Evolutionary conservation across 2,797 vertebrate genomes (phyloP), one percentile per base, ranked within the genome.

Genomic region (Pantherophis alleghaniensis): DNA sequence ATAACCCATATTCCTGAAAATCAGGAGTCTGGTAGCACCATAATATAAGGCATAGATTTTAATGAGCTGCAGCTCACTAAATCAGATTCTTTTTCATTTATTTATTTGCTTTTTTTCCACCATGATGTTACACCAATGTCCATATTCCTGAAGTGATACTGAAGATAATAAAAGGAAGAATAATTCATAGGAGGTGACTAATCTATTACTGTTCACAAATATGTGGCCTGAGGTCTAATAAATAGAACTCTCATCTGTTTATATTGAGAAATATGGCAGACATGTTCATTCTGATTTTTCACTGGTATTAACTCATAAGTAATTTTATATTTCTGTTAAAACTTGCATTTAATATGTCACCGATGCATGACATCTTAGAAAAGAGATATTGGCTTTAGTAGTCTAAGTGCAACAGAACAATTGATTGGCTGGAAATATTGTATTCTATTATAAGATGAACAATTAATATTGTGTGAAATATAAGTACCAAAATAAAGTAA

Each of bases 241-340:
- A 60, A 24, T 51, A 22, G 61, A 83, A 61, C 2, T 92, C 60
- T 57, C 87, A 4, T 7, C 22, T 59, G 18, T 55, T 89, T 37
- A 47, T 42, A 86, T 61, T 56, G 88, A 51, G 26, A 92, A 93
- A 28, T 91, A 47, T 94, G 13, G 66, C 90, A 91, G 20, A 92
- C 56, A 86, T 55, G 2, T 92, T 95, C 94, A 63, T 60, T 94
- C 32, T 92, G 32, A 56, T 86, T 66, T 88, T 88, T 51, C 94
- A 94, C 92, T 93, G 94, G 94, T 93, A 90, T 93, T 74, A 87
- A 26, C 42, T 93, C 90, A 93, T 83, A 87, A n/a, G 60, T 94
- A 57, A 32, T 92, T 10, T 91, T 92, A 88, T 94, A 51, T 60
- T 47, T 5, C 79, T 95, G 88, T 91, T 47, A 12, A 91, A 91